Conservation (phyloP, 1,140 invertebrate species). For the Myzus persicae region DNA sequence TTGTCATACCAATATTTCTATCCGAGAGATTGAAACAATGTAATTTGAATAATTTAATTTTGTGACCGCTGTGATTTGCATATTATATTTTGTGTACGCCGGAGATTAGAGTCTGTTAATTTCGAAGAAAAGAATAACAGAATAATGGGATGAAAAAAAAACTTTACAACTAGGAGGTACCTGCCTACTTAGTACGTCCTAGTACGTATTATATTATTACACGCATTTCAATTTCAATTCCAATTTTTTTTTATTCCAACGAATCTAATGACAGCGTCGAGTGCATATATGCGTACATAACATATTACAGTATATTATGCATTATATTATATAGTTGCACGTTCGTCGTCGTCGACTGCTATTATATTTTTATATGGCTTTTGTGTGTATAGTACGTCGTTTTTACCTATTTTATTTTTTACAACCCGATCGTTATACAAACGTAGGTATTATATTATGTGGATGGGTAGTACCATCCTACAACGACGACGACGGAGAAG, state of each 20-base stretch:
- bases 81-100: neutral
- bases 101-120: slow-evolving; percentile 1
- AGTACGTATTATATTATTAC: neutral
- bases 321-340: neutral
- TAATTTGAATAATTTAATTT: slow-evolving; percentile 32
- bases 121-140: neutral
- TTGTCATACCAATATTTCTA: neutral
- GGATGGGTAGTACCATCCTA: neutral
- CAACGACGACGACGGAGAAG: neutral
- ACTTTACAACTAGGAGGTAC: neutral
- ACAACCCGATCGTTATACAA: slow-evolving; percentile 30
- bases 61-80: neutral
- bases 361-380: neutral
- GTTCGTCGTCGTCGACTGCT: neutral
- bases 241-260: neutral
- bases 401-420: neutral
- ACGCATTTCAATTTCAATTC: neutral
- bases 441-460: neutral
- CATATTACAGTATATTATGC: neutral
- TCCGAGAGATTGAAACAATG: neutral
- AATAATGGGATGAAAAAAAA: neutral
- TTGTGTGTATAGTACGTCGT: neutral
- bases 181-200: too few relatives aligned
- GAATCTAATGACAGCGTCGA: neutral
- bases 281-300: neutral